Evolutionary conservation across 1,140 invertebrate genomes (phyloP).

Genomic region (Oncopodura yosiiana): DNA sequence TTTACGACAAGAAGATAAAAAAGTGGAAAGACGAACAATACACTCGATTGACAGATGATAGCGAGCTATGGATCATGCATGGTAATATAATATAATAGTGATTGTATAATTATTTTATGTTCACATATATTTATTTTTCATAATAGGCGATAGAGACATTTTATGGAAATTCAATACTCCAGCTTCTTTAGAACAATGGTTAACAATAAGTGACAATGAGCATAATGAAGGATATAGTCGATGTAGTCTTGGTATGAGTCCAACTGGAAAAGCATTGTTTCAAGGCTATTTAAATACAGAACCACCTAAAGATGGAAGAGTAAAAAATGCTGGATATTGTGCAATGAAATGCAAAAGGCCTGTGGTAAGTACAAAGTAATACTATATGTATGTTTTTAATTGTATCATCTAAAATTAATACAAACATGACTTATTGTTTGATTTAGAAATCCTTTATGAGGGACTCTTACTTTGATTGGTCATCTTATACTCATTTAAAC

Average conservation of each 20-base stretch:
- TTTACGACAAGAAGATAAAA: conserved; percentile 54
- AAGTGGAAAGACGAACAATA: conserved; percentile 58
- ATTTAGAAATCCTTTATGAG: conserved; percentile 74
- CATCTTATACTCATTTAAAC: conserved; percentile 67
- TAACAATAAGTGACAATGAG: conserved; percentile 64
- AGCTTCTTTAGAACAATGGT: conserved; percentile 59
- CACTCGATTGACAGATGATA: conserved; percentile 50
- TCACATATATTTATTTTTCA: neutral
- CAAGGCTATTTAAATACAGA: conserved; percentile 30
- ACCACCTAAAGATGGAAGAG: conserved; percentile 25
- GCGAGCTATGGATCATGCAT: conserved; percentile 44
- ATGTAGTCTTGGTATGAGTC: conserved; percentile 49
- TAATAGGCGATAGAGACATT: conserved; percentile 53
- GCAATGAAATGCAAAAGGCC: conserved; percentile 16
- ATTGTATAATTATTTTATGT: neutral
- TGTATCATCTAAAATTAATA: neutral
- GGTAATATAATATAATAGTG: conserved; percentile 37
- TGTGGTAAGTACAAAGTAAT: conserved; percentile 9
- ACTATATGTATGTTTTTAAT: neutral
- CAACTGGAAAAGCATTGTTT: conserved; percentile 46
- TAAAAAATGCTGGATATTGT: conserved; percentile 29
- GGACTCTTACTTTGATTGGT: conserved; percentile 59
- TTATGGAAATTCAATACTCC: conserved; percentile 55
- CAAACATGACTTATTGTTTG: conserved; percentile 14
- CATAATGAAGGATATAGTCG: conserved; percentile 66